Conservation (phyloP, 2,888 invertebrate genomes). For the Anthophora plumipes region DNA sequence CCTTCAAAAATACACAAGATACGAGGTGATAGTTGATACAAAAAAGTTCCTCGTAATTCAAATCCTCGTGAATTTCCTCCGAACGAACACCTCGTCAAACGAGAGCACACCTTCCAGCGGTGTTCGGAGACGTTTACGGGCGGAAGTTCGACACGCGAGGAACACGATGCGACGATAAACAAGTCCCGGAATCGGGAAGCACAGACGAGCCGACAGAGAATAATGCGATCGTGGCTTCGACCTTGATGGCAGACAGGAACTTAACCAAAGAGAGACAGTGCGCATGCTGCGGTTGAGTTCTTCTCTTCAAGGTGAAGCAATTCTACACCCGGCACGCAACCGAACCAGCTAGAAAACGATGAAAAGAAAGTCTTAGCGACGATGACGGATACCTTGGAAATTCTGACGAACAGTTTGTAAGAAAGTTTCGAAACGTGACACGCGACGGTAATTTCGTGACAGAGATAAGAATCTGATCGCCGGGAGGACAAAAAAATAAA, state of each 20-base stretch:
- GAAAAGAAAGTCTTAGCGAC: constrained; percentile 31
- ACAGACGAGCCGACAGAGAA: constrained; percentile 71
- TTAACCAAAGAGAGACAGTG: constrained; percentile 43
- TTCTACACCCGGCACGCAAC: constrained; percentile 57
- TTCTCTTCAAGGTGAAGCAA: constrained; percentile 62
- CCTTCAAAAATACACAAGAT: no score
- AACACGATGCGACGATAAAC: constrained; percentile 58
- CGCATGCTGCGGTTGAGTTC: constrained; percentile 15
- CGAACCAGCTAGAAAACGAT: constrained; percentile 19
- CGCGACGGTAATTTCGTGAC: constrained; percentile 39
- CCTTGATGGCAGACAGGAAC: constrained; percentile 61
- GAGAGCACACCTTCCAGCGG: background rate
- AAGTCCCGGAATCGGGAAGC: constrained; percentile 68
- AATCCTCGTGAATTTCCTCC: background rate
- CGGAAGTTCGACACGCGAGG: constrained; percentile 57
- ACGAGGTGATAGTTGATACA: no score
- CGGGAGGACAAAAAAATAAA: background rate
- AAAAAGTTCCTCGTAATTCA: no score
- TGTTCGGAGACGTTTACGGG: constrained; percentile 16
- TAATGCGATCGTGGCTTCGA: constrained; percentile 68
- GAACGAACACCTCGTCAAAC: background rate
- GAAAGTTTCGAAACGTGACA: constrained; percentile 26
- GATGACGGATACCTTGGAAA: constrained; percentile 50
- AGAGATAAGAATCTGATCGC: constrained; percentile 19
- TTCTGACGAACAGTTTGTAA: constrained; percentile 1